Conservation (phyloP, 2,113 vertebrate genomes). For the Sylvia atricapilla region DNA sequence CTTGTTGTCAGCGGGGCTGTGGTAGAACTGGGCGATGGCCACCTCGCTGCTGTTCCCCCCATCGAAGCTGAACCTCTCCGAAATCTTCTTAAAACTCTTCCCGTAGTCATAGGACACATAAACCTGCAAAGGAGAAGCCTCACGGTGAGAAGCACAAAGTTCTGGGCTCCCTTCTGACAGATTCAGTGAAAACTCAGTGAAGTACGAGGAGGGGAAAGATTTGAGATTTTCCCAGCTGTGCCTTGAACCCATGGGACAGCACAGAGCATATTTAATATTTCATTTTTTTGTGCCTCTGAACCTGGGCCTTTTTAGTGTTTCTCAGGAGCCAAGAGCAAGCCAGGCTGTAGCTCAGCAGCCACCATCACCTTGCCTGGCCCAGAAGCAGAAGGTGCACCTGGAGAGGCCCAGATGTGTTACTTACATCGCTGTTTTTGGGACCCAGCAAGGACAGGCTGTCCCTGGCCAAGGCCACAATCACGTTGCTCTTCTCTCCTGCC, state of each 20-base stretch:
- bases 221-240: accelerated
- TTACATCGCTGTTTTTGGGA: conserved; percentile 91
- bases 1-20: conserved; percentile 93
- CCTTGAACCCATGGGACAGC: background rate
- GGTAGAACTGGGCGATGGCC: conserved; percentile 95
- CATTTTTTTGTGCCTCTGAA: background rate
- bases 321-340: background rate
- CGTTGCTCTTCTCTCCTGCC: conserved; percentile 96
- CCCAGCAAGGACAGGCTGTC: conserved; percentile 85
- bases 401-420: background rate
- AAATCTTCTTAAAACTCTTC: conserved; percentile 83
- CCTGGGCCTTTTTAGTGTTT: background rate
- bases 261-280: background rate
- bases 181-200: background rate
- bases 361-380: background rate
- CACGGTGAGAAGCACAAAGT: background rate
- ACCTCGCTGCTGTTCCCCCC: conserved; percentile 74
- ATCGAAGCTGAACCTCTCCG: conserved; percentile 79
- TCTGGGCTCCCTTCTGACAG: background rate
- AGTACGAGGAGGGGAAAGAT: accelerated
- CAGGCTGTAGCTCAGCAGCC: background rate
- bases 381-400: background rate
- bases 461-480: conserved; percentile 93
- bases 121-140: conserved; percentile 74
- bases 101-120: conserved; percentile 95